Percentiles rank a stretch among this genome's conserved stretches.
These are phyloP conservation scores for Alethe castanea DNA, from an alignment of 2,113 vertebrate genomes.

Conservation along the genomic window DNA sequence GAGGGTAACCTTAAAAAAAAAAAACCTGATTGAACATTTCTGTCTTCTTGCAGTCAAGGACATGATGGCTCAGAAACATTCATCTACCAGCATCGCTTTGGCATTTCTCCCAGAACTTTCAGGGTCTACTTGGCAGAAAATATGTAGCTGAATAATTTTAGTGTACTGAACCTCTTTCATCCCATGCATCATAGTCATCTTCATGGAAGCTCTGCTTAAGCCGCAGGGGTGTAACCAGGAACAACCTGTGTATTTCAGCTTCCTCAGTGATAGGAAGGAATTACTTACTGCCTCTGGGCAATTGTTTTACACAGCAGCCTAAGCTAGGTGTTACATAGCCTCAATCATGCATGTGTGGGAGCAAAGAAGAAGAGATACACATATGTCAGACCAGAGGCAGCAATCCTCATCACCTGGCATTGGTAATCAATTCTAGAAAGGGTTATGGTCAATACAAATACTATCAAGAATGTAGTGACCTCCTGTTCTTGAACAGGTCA, in stretches of 20 bases:
- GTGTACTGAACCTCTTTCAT: background rate
- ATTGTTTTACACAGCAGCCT: background rate
- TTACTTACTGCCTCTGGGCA: background rate
- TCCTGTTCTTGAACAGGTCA: background rate
- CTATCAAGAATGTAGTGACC: background rate
- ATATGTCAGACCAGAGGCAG: background rate
- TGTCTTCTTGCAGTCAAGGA: conserved; percentile 20
- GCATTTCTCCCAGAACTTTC: conserved; percentile 53
- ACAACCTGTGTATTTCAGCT: background rate
- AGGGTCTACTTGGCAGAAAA: conserved; percentile 25
- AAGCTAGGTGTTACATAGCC: background rate
- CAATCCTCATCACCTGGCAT: background rate
- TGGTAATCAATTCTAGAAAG: background rate
- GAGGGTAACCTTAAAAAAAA: background rate
- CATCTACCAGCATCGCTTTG: background rate
- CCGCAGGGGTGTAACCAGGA: background rate
- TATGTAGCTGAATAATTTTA: conserved; percentile 16
- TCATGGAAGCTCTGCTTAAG: background rate
- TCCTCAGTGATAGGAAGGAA: background rate
- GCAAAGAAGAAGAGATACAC: background rate
- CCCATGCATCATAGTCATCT: background rate
- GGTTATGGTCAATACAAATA: background rate
- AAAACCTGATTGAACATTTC: background rate
- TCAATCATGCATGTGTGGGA: background rate
- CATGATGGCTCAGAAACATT: background rate